Conservation (phyloP, 2,113 vertebrate species). For the Microcebus murinus region DNA sequence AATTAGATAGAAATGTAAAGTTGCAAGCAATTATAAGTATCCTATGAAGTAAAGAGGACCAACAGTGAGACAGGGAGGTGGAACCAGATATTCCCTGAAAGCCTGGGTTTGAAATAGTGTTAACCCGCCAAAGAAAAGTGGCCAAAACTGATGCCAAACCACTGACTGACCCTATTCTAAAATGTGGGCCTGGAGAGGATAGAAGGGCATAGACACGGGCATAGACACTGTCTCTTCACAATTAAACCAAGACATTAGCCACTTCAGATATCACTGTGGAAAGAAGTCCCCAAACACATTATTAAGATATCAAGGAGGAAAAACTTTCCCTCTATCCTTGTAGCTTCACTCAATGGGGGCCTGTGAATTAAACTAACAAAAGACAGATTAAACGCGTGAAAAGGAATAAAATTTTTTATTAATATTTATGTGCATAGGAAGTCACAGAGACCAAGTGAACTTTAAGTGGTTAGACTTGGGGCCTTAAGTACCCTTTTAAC, state of each 20-base stretch:
- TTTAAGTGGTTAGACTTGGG: neutral
- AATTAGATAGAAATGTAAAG: neutral
- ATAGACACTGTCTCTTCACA: neutral
- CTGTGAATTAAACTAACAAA: neutral
- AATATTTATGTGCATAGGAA: neutral
- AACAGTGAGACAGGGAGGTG: neutral
- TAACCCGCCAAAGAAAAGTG: neutral
- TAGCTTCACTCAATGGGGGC: neutral
- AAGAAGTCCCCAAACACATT: neutral
- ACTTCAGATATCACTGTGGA: neutral
- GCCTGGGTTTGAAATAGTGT: neutral
- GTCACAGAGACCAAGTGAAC: neutral
- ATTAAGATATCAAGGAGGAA: neutral
- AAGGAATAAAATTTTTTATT: neutral
- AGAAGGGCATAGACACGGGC: neutral
- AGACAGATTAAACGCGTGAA: neutral
- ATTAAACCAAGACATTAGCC: neutral
- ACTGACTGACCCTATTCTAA: neutral
- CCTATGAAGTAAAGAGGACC: neutral
- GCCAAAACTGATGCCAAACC: neutral
- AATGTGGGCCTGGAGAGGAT: neutral
- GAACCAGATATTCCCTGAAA: neutral
- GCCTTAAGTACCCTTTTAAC: neutral
- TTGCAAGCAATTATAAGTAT: neutral
- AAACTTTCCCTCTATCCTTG: neutral